Conservation (phyloP, 2,113 vertebrate species). For the Lamprotornis superbus region DNA sequence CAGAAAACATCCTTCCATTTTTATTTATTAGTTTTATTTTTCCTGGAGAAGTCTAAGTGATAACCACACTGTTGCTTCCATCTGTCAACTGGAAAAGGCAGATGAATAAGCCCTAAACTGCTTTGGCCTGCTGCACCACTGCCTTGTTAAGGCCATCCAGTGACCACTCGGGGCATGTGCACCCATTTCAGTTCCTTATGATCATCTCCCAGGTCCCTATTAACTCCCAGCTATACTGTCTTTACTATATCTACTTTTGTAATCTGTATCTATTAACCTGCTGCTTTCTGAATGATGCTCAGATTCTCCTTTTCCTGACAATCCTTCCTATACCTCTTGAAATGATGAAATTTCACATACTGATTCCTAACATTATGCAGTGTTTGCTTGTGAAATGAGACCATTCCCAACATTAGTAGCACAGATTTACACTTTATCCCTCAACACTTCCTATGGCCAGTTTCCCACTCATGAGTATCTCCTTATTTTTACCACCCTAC, state of each 20-base stretch:
- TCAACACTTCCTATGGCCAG: background rate
- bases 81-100: background rate
- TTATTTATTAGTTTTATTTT: background rate
- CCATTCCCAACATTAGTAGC: background rate
- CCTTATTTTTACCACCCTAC: background rate
- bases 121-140: background rate
- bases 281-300: background rate
- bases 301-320: background rate
- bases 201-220: background rate
- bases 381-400: background rate
- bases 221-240: background rate
- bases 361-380: background rate
- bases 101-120: background rate
- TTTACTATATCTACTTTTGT: background rate
- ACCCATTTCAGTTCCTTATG: background rate
- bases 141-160: background rate
- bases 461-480: background rate
- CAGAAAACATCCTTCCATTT: background rate
- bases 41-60: background rate
- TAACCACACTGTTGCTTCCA: background rate
- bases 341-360: background rate
- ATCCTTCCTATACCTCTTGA: background rate
- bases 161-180: fast-evolving
- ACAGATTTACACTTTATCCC: background rate
- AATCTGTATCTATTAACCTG: background rate